Percentiles rank a stretch among this genome's conserved stretches.
phyloP scores from a whole-genome alignment of 2,113 vertebrate species.

The Probosciger aterrimus region DNA sequence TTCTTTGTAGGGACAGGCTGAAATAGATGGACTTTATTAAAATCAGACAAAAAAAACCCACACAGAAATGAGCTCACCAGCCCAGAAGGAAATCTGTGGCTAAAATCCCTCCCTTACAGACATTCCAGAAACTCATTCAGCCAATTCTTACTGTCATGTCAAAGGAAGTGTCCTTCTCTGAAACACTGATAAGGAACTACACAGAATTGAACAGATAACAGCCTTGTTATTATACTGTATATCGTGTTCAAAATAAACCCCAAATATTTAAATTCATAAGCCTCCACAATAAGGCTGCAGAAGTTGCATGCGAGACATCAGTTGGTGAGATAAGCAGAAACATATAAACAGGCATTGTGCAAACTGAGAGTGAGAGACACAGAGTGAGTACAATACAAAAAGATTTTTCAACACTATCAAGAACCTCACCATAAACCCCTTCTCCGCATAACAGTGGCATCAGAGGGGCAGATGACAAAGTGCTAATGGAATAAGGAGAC shows the following conservation, averaged over 20 bases:
- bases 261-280: constrained; percentile 15
- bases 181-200: constrained; percentile 1
- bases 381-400: background rate
- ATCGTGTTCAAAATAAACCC: background rate
- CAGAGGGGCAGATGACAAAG: constrained; percentile 14
- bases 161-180: background rate
- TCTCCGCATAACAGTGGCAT: background rate
- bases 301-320: background rate
- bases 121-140: background rate
- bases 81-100: background rate
- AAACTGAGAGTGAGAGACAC: background rate
- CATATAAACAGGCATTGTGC: background rate
- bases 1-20: background rate
- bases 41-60: background rate
- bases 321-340: constrained; percentile 6
- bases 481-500: constrained; percentile 28
- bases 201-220: background rate
- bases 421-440: background rate
- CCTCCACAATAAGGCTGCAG: background rate
- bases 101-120: background rate
- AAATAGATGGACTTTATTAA: background rate
- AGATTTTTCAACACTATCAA: background rate
- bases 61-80: background rate
- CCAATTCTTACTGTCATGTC: background rate
- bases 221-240: background rate